Evolutionary conservation across 2,113 vertebrate species (phyloP), one percentile per base, ranked within the genome.

Genomic region (Bettongia penicillata): DNA sequence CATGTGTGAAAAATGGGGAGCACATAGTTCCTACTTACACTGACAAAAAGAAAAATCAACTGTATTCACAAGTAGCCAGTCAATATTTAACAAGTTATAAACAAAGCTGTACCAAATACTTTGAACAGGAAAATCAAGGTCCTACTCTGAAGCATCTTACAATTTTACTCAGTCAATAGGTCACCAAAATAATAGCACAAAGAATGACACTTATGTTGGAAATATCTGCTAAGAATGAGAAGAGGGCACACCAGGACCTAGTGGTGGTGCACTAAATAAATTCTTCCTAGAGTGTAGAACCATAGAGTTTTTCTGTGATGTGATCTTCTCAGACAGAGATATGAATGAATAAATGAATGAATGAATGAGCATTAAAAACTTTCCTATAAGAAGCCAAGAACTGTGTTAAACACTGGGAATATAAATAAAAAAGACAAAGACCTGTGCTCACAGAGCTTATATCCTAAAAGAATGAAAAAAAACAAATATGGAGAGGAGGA

Each of bases 1-100:
- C 55, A 90, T 31, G 31, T 90, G 31, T 90, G 49, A 22, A 24
- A 48, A 37, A 90, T 8, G 12, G 28, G 25, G 49, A 19, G 49
- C 22, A 93, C 31, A 61, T 94, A 93, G 93, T 93, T 93, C 93
- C 89, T 68, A 14, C 61, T 68, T 37, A 93, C 49, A 96, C 89
- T 89, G 37, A 89, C 43, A 92, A 96, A 94, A 68, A 68, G 61
- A 68, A 68, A 68, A 68, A 68, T 68, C 61, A 68, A 68, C 61
- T 68, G 61, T 31, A 68, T 68, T 68, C 31, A n/a, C 31, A 68
- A 14, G 14, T n/a, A 68, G 61, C 61, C 12, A 37, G 14, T 68
- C 61, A 68, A 68, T 31, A 68, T 68, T 37, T 37, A 37, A 68
- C 61, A 68, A 68, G 61, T 68, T 68, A 68, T 68, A 68, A 50